Evolutionary conservation across 37 sponge, comb jelly and placozoan genomes (phyloP), one percentile per base, ranked within the genome.

Genomic region (Tethya wilhelma): DNA sequence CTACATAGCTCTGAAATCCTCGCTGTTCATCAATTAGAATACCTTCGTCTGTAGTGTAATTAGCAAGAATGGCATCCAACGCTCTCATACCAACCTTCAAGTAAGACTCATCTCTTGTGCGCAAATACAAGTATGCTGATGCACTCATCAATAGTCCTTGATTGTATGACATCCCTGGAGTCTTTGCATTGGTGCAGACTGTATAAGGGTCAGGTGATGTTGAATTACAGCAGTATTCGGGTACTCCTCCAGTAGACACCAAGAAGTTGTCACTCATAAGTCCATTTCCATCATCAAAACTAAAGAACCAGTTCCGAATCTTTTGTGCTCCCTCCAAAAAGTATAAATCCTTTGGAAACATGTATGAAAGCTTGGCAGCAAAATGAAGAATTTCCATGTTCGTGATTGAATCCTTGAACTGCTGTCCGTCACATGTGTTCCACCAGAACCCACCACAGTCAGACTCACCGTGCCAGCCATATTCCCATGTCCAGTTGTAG

Each of bases 371-470:
- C 34, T 68, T 66, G 26, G 67, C 36, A 8, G 69, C 41, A 12
- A 79, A 34, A 60, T 79, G 80, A 7, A 79, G 68, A 25, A 79
- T 68, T 44, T 79, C 69, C 19, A 79, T 28, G 40, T 40, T 79
- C 23, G 69, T 65, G 45, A 79, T 79, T 12, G 65, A 38, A 69
- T 79, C 69, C 25, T 79, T 79, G 42, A 69, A 79, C 26, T 70
- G 11, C 22, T 38, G 12, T 14, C 23, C 36, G 31, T 68, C 68
- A 33, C 64, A 59, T 11, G 7, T 79, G 68, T 33, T 79, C 80
- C 80, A 79, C 80, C 80, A 79, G 42, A 79, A 71, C 23, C 80
- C 80, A 46, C 80, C 80, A 68, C 80, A 79, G 14, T 4, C 23
- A 9, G n/a, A n/a, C n/a, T n/a, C n/a, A n/a, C 44, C 67, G 64